Percentiles rank a stretch among this genome's conserved stretches.
Conservation (phyloP, 2,888 invertebrate genomes). For the Apamea monoglypha region DNA sequence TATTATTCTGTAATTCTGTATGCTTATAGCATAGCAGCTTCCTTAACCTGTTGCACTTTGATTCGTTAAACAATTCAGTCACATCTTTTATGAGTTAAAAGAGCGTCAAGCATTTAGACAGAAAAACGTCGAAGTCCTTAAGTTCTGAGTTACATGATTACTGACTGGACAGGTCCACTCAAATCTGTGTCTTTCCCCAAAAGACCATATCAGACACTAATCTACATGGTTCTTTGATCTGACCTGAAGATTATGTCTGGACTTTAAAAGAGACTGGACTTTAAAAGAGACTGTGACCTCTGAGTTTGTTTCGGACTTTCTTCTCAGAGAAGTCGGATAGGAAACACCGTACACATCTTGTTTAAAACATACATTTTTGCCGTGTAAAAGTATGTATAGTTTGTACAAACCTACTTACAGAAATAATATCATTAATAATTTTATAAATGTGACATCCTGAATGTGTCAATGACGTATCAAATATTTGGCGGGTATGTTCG, state of each 20-base stretch:
- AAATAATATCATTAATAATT: too few species aligned
- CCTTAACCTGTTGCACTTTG: not conserved
- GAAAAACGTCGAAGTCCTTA: not conserved
- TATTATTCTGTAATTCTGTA: not conserved
- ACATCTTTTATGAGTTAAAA: not conserved
- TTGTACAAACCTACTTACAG: too few species aligned
- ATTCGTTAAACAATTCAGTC: not conserved
- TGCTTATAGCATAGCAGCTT: not conserved
- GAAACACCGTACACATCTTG: not conserved
- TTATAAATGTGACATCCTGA: not conserved
- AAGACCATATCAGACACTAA: not conserved
- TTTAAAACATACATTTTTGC: not conserved
- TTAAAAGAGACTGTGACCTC: not conserved
- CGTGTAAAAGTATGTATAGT: too few species aligned
- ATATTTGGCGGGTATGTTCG: conserved; percentile 15
- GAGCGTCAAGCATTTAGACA: not conserved
- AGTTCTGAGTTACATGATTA: too few species aligned
- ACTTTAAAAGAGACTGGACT: not conserved
- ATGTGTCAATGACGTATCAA: conserved; percentile 12
- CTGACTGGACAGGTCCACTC: not conserved
- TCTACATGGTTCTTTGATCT: not conserved
- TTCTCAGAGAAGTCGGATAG: not conserved
- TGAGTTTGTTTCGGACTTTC: not conserved
- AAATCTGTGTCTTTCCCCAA: not conserved
- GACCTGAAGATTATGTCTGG: not conserved